Base-by-base conservation (phyloP, 2,888 invertebrate genomes). In the Emmelina monodactyla region DNA sequence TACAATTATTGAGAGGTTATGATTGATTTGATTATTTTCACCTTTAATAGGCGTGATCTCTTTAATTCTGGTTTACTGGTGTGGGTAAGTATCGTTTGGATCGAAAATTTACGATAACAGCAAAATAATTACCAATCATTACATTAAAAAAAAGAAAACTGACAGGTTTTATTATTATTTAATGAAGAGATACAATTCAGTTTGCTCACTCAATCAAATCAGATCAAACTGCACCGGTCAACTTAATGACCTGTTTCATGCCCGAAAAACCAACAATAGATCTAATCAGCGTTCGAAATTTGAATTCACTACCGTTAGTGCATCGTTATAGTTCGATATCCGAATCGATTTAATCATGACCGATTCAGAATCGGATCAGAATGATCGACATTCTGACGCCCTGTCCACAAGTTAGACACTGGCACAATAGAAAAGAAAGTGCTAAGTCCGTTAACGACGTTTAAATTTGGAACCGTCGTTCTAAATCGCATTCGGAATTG, bases 341-440 rank as follows among this genome's bases (percentile, higher is more conserved):
- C 38, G 48, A 54, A 25, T 37, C 40, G 37, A 39, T 62, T 63
- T 66, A 73, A 76, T 76, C 71, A 76, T 55, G 63, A 40, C 46
- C 65, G 67, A 73, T 73, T 72, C 69, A 64, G 40, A 52, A 58
- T 58, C 55, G 54, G 53, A 54, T 28, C 46, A 50, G 49, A 56
- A 59, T 67, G 72, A 66, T 70, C 70, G 75, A 73, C 68, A 72
- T 71, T 59, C 56, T 46, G 56, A 60, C 66, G 67, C 56, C 62
- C 61, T 68, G 69, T 71, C 67, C 65, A 61, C 62, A 42, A 39
- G 47, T 49, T 45, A 51, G 58, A 59, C 47, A 44, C 42, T 40
- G 48, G 40, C 53, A 73, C 73, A 76, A 78, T 63, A 53, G 72
- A 67, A 70, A 66, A 55, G 76, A 75, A 78, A 78, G 73, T 65